A percentile compares a stretch with the other conserved stretches of the same genome.
Conservation (phyloP, 2,797 vertebrate genomes). For the Anableps anableps region DNA sequence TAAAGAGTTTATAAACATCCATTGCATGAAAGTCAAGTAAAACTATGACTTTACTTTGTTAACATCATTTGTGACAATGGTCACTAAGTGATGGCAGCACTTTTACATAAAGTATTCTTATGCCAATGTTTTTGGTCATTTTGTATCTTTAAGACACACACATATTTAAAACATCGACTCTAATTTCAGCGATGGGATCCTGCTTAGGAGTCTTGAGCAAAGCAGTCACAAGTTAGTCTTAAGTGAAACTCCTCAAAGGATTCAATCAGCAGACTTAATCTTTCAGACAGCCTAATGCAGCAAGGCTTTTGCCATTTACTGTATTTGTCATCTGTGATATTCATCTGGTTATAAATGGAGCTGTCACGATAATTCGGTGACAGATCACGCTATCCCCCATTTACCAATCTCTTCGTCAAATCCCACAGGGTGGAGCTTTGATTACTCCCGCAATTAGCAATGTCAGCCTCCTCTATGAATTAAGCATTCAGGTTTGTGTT, state of each 20-base stretch:
- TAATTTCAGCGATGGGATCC: constrained; percentile 24
- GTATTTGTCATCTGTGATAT: constrained; percentile 74
- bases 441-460: constrained; percentile 98
- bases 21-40: not conserved
- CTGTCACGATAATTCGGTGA: constrained; percentile 76
- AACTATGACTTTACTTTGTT: not conserved
- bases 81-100: not conserved
- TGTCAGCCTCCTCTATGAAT: constrained; percentile 94
- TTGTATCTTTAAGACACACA: not conserved
- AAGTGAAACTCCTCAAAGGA: constrained; percentile 63
- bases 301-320: constrained; percentile 67
- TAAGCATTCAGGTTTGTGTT: constrained; percentile 99
- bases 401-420: constrained; percentile 90
- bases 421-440: constrained; percentile 93
- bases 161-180: not conserved
- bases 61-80: not conserved
- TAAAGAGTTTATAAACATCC: not conserved
- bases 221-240: constrained; percentile 49
- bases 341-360: constrained; percentile 81
- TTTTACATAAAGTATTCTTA: not conserved
- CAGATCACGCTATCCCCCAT: constrained; percentile 82
- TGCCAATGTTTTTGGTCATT: not conserved
- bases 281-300: constrained; percentile 70
- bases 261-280: constrained; percentile 68
- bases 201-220: constrained; percentile 24